phyloP scores from a whole-genome alignment of 2,113 vertebrate genomes.

The Chlorodrepanis virens region DNA sequence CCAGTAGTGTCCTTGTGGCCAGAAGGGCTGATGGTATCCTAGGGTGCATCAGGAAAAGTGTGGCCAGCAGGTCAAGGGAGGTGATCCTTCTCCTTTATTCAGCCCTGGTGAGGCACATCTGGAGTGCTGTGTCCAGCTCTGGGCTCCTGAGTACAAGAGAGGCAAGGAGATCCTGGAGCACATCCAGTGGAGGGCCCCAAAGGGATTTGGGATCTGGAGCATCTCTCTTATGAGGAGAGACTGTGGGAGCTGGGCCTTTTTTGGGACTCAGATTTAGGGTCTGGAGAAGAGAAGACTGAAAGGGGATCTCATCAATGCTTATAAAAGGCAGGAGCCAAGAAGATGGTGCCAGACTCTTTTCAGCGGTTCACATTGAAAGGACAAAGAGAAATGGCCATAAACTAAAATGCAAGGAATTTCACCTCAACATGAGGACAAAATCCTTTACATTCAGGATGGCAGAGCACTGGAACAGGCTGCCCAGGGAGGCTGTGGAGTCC shows the following conservation, averaged over 20 bases:
- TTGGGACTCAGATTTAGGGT: too few relatives aligned
- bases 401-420: neutral
- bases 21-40: neutral
- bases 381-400: neutral
- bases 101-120: neutral
- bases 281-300: neutral
- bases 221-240: neutral
- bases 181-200: neutral
- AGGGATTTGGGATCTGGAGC: neutral
- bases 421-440: accelerated
- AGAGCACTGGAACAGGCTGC: neutral
- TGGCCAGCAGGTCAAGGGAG: neutral
- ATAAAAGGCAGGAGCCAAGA: neutral
- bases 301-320: neutral
- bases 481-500: neutral
- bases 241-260: neutral
- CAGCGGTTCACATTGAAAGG: neutral
- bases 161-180: neutral
- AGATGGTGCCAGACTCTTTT: too few relatives aligned
- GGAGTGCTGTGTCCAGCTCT: neutral
- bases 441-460: neutral
- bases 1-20: neutral
- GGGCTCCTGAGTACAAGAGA: neutral
- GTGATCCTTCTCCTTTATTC: neutral
- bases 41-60: neutral